phyloP scores from a whole-genome alignment of 2,888 invertebrate genomes.

The Morpho deidamia region DNA sequence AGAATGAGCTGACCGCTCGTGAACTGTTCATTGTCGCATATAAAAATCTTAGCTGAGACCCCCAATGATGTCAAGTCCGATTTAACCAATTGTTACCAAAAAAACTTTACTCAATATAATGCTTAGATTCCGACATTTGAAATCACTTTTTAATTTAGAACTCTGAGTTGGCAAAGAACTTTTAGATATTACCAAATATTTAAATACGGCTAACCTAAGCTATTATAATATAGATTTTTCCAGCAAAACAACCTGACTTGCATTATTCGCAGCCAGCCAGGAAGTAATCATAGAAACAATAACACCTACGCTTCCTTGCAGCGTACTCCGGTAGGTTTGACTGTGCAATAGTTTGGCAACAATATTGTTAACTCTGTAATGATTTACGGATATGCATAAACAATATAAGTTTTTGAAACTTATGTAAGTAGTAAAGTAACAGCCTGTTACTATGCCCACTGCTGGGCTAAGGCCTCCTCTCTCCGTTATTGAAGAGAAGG shows the following conservation, averaged over 20 bases:
- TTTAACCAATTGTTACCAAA: neutral
- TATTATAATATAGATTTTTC: neutral
- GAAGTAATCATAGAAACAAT: conserved; percentile 26
- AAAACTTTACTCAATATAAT: neutral
- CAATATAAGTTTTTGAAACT: conserved; percentile 9
- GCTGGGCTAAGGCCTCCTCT: no score
- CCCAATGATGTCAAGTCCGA: neutral
- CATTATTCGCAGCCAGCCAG: conserved; percentile 16
- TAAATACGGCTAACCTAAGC: neutral
- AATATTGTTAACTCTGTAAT: conserved; percentile 20
- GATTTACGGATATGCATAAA: conserved; percentile 19
- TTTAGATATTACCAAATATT: neutral
- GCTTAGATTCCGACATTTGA: neutral
- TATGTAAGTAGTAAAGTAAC: no score
- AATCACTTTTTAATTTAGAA: neutral
- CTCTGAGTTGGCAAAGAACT: neutral
- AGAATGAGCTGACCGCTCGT: no score
- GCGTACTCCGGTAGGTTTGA: conserved; percentile 13
- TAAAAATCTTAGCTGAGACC: no score
- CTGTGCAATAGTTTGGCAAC: conserved; percentile 22
- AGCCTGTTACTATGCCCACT: no score
- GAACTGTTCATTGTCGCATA: no score
- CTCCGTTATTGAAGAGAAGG: no score
- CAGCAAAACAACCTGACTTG: conserved; percentile 14
- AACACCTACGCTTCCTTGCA: conserved; percentile 19